Conservation (phyloP, 1,140 invertebrate genomes). For the Penaeus vannamei region DNA sequence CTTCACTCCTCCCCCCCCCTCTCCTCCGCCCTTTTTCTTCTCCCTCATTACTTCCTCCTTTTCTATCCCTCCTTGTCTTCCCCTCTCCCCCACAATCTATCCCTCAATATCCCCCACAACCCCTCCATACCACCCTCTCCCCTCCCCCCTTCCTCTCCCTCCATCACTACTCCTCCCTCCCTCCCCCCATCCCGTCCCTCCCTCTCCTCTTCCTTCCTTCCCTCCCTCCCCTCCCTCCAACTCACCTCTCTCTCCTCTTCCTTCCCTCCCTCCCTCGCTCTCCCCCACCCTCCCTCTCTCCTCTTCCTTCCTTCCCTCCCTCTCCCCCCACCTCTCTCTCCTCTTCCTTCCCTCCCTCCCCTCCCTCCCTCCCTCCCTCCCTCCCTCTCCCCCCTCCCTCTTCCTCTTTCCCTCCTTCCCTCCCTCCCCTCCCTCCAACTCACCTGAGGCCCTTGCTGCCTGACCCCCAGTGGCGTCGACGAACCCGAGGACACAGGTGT, state of each 20-base stretch:
- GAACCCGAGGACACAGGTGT: conserved; percentile 66
- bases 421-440: background rate
- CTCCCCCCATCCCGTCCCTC: too few relatives aligned
- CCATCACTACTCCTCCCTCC: too few relatives aligned
- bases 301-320: too few relatives aligned
- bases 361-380: too few relatives aligned
- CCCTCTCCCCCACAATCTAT: background rate
- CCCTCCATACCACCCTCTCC: too few relatives aligned
- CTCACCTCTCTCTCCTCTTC: conserved; percentile 30
- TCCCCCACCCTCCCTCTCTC: background rate
- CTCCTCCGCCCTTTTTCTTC: background rate
- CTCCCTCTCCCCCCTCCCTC: too few relatives aligned
- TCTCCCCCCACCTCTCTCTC: background rate
- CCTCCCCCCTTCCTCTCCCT: background rate
- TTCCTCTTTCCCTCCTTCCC: background rate
- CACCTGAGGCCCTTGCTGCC: conserved; percentile 64
- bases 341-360: background rate
- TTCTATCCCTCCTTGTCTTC: background rate
- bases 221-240: background rate
- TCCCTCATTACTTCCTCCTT: background rate
- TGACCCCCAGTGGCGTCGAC: conserved; percentile 62
- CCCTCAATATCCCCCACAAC: background rate
- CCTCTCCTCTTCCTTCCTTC: background rate
- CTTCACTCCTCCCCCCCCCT: too few relatives aligned
- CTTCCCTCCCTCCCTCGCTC: background rate